Percentiles rank a stretch among this genome's conserved stretches.
Conservation (phyloP, 2,113 vertebrate species). For the Ceyx cyanopectus region DNA sequence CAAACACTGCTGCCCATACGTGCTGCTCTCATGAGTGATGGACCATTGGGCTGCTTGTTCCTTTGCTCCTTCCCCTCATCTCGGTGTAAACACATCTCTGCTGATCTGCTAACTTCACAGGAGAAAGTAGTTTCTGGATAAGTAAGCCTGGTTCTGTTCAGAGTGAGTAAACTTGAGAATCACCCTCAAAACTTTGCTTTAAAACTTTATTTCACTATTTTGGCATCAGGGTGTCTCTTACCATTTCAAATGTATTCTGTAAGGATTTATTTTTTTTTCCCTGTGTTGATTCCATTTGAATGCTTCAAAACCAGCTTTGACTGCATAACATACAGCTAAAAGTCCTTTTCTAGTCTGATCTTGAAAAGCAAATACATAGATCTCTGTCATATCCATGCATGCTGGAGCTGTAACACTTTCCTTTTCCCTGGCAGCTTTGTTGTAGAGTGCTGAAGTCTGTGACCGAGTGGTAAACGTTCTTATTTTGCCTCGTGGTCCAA, state of each 20-base stretch:
- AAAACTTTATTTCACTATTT: not conserved
- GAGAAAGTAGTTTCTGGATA: not conserved
- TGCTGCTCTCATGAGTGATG: not conserved
- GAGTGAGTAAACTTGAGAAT: not conserved
- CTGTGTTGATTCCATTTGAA: slow-evolving; percentile 21
- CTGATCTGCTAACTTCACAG: accelerated
- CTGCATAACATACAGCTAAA: not conserved
- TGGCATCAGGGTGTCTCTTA: not conserved
- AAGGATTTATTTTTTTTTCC: not conserved
- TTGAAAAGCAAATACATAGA: not conserved
- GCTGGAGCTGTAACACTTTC: not conserved
- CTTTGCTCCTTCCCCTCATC: not conserved
- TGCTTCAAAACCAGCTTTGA: slow-evolving; percentile 19
- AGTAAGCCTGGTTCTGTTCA: not conserved
- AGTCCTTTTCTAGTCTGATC: slow-evolving; percentile 66
- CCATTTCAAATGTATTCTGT: not conserved
- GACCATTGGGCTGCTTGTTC: not conserved
- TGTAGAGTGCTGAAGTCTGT: slow-evolving; percentile 16
- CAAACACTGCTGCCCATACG: accelerated
- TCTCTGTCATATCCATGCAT: not conserved
- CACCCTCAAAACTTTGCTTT: not conserved
- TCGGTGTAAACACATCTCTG: not conserved
- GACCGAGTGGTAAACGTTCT: not conserved
- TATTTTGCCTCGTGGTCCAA: slow-evolving; percentile 2
- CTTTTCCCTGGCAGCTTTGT: slow-evolving; percentile 9